These are phyloP conservation scores for Pao palembangensis DNA, from an alignment of 2,113 vertebrate genomes.

Conservation along the genomic window DNA sequence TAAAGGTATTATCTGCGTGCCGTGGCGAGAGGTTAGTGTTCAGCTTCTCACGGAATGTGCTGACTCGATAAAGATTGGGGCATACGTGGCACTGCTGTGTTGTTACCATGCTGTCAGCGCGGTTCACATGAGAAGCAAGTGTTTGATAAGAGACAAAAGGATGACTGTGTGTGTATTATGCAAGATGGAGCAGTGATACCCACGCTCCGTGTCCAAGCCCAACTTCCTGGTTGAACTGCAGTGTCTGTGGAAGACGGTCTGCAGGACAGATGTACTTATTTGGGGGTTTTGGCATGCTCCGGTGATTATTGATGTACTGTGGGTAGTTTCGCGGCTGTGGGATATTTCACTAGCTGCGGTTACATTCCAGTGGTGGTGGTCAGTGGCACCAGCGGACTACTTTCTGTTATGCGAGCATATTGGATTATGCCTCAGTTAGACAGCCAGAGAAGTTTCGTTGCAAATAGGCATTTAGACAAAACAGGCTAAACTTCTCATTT, in stretches of 20 bases:
- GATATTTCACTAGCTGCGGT: constrained; percentile 67
- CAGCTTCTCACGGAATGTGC: constrained; percentile 67
- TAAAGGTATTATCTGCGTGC: constrained; percentile 68
- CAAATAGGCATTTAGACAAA: constrained; percentile 17
- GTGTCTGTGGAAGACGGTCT: constrained; percentile 38
- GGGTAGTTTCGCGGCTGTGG: constrained; percentile 68
- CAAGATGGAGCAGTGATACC: constrained; percentile 54
- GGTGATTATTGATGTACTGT: constrained; percentile 65
- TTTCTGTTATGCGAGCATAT: constrained; percentile 58
- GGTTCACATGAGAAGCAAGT: constrained; percentile 65
- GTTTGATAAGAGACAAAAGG: constrained; percentile 54
- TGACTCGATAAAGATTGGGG: constrained; percentile 61
- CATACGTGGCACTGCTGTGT: constrained; percentile 61
- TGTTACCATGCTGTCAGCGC: constrained; percentile 56
- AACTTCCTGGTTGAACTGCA: constrained; percentile 32
- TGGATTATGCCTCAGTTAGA: constrained; percentile 49
- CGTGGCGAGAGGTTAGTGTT: constrained; percentile 63
- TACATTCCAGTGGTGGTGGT: constrained; percentile 67
- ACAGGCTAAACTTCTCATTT: background rate
- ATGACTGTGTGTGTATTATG: constrained; percentile 46
- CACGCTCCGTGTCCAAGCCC: constrained; percentile 31
- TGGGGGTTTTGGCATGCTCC: constrained; percentile 58
- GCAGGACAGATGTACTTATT: constrained; percentile 51
- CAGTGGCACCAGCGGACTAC: constrained; percentile 54
- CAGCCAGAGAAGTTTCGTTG: constrained; percentile 37